Base-by-base conservation (phyloP, 1,140 invertebrate species). In the Mercenaria mercenaria region DNA sequence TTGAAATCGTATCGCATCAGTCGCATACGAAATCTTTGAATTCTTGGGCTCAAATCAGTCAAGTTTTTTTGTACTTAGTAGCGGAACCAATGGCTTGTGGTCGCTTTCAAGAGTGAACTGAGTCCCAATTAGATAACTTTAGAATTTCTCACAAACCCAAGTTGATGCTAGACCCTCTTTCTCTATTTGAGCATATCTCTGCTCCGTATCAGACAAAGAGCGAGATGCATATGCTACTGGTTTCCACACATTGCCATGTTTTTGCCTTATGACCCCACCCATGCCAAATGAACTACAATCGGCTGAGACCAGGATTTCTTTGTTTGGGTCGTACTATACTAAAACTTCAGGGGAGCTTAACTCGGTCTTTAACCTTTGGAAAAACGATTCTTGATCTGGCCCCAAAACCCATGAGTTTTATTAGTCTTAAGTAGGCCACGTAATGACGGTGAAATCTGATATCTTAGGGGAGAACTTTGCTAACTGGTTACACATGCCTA, bases 11-110 rank as follows among this genome's bases (percentile, higher is more conserved):
- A 80, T 41, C 29, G 11, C 56, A 69, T 83, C 41, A 83, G 29
- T 20, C 61, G n/a, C 59, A 69, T 47, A n/a, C 23, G 20, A 32
- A 83, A 83, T 41, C 81, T 41, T 83, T 83, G 81, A 47, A 83
- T 83, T 61, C 59, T 41, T 13, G 81, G 59, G 23, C 2, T 4
- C 11, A 83, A 29, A 69, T 83, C 81, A 26, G n/a, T 18, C 23
- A 83, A 61, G 34, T 26, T 29, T 61, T n/a, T 81, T 81, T 13
- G 29, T 47, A 23, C 61, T 32, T 0, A 67, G 26, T 47, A 83
- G 26, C n/a, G 59, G 34, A n/a, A 83, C 59, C 64, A 72, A 43
- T 23, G 59, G 61, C 26, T 83, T 83, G 29, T 69, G 81, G 61
- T 67, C 81, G 1, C 37, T 69, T 50, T 83, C 81, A 29, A 83